Conservation (phyloP, 2,113 vertebrate genomes). For the Platichthys stellatus region DNA sequence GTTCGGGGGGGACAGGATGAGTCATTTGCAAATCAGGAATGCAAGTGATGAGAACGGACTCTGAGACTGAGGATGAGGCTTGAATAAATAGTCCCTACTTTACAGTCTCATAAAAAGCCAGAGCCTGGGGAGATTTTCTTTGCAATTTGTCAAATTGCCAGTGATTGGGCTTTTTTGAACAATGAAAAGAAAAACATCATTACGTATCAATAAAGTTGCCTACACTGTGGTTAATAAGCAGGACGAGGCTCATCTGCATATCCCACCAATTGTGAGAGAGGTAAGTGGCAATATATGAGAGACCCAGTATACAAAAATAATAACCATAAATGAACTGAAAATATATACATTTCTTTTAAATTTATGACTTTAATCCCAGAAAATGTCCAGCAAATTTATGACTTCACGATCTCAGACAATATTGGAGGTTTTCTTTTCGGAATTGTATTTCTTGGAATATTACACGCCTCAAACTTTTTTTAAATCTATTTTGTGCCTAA, state of each 20-base stretch:
- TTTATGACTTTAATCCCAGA: no score
- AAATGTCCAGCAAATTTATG: no score
- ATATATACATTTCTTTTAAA: no score
- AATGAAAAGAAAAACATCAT: constrained; percentile 16
- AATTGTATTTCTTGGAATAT: not conserved
- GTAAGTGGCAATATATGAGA: no score
- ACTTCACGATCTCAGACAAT: not conserved
- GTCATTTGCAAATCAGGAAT: constrained; percentile 37
- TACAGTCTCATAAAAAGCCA: constrained; percentile 21
- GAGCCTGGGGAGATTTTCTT: constrained; percentile 1
- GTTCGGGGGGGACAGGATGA: constrained; percentile 32
- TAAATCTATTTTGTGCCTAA: not conserved
- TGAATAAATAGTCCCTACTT: constrained; percentile 23
- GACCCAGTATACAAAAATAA: no score
- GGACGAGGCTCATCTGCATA: constrained; percentile 29
- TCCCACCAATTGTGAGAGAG: not conserved
- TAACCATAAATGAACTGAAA: no score
- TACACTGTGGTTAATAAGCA: constrained; percentile 12
- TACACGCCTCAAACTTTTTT: not conserved
- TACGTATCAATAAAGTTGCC: not conserved
- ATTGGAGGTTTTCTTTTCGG: not conserved
- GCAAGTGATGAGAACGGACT: constrained; percentile 17
- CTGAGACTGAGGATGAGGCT: constrained; percentile 25
- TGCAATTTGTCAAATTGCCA: constrained; percentile 15
- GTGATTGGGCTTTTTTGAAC: not conserved